These are phyloP conservation scores for Phocoena phocoena DNA, from an alignment of 2,113 vertebrate species.

Conservation along the genomic window DNA sequence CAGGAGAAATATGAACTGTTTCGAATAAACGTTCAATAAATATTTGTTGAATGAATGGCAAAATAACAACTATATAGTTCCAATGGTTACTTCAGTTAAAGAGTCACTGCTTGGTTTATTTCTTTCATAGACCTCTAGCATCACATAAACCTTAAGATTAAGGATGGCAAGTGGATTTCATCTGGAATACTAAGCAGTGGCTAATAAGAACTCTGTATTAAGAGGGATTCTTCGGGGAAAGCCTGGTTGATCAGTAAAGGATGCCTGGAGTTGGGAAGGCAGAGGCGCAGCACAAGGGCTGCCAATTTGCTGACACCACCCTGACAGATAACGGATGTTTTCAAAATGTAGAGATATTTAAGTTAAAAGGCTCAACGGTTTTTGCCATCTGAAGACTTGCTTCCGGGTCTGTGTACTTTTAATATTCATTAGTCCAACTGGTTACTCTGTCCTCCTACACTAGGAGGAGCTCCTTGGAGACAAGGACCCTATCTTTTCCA, in stretches of 20 bases:
- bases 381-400: neutral
- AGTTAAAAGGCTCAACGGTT: neutral
- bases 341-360: neutral
- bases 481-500: neutral
- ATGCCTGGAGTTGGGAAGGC: neutral
- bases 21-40: neutral
- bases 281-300: accelerated
- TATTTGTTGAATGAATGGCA: neutral
- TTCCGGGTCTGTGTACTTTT: neutral
- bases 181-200: neutral
- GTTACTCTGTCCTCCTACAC: neutral
- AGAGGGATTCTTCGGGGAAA: neutral
- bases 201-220: neutral
- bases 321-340: neutral
- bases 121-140: neutral
- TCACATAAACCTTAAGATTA: neutral
- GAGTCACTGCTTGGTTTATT: neutral
- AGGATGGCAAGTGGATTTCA: neutral
- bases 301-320: neutral
- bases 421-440: neutral
- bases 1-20: neutral
- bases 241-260: neutral
- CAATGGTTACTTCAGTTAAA: neutral
- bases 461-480: neutral
- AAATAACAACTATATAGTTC: neutral